These are phyloP conservation scores for Pseudachorutes palmiensis DNA, from an alignment of 1,140 invertebrate genomes.

Conservation along the genomic window DNA sequence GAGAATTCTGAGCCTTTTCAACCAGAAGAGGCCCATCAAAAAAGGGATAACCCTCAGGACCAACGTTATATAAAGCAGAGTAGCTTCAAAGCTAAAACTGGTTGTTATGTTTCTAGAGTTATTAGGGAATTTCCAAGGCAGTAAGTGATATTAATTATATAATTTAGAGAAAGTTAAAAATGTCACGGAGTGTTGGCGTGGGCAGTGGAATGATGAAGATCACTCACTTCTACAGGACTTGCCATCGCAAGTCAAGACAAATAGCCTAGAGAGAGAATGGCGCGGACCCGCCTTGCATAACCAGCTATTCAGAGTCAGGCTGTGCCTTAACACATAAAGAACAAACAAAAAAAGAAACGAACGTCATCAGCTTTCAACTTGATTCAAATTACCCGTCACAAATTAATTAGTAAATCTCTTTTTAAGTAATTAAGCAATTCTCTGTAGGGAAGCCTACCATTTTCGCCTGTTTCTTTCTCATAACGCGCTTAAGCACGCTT, in stretches of 20 bases:
- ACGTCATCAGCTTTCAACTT: constrained; percentile 34
- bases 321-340: constrained; percentile 39
- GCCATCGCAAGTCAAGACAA: constrained; percentile 29
- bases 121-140: too few relatives aligned
- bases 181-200: background rate
- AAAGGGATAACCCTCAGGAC: too few relatives aligned
- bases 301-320: constrained; percentile 36
- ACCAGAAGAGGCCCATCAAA: too few relatives aligned
- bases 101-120: too few relatives aligned
- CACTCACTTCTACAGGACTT: constrained; percentile 35
- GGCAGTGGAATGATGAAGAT: constrained; percentile 31
- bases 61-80: too few relatives aligned
- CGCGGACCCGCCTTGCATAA: constrained; percentile 33
- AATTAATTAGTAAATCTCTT: constrained; percentile 9
- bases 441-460: constrained; percentile 14
- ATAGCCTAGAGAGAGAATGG: constrained; percentile 35
- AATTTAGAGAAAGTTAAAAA: background rate
- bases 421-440: too few relatives aligned
- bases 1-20: too few relatives aligned
- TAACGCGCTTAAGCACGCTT: constrained; percentile 14
- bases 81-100: too few relatives aligned
- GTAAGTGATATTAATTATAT: too few relatives aligned
- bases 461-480: background rate
- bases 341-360: constrained; percentile 39
- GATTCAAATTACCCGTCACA: constrained; percentile 21